Base-by-base conservation (phyloP, 2,113 vertebrate genomes). In the Montifringilla adamsi region DNA sequence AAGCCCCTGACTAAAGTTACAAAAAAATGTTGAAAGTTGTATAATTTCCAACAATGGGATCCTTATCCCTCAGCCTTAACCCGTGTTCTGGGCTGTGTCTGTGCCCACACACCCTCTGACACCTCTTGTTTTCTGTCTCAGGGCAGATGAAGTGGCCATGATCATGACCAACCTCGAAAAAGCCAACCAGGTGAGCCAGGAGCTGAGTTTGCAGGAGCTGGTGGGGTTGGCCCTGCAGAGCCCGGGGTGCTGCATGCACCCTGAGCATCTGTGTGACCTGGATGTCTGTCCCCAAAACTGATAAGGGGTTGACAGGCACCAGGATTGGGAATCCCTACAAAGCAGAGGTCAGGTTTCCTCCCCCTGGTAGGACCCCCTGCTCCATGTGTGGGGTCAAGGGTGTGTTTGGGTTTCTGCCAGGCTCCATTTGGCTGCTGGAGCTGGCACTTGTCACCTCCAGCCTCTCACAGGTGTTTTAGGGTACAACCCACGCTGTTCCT, bases 131-230 rank as follows among this genome's bases (percentile, higher is more conserved):
- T 96, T 88, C 93, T 77, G 7, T 98, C 97, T n/a, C 97, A 99
- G 99, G 98, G 98, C 98, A 64, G 99, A 99, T 41, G 99, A 99
- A 98, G 98, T 99, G 19, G 97, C 98, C 93, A 96, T 98, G 98
- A 98, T 99, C 97, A 98, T 99, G 98, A 98, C 98, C 2, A 99
- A 99, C 96, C 98, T 99, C 14, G 99, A 99, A 95, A 99, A 99
- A 97, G 99, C 99, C 78, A 99, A 99, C 97, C 99, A 99, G 99
- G 99, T 99, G 97, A 99, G 81, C 28, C 4, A 2, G 74, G 77
- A 78, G 37, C 11, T 62, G 73, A 24, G 9, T 49, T 39, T 43
- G 17, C 30, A n/a, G 47, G 28, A 30, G n/a, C 74, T 49, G 37
- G 5, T 5, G 14, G 59, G 62, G 11, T 33, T 76, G 28, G 27